A percentile compares a stretch with the other conserved stretches of the same genome.
Conservation (phyloP, 2,113 vertebrate species). For the Epinephelus moara region DNA sequence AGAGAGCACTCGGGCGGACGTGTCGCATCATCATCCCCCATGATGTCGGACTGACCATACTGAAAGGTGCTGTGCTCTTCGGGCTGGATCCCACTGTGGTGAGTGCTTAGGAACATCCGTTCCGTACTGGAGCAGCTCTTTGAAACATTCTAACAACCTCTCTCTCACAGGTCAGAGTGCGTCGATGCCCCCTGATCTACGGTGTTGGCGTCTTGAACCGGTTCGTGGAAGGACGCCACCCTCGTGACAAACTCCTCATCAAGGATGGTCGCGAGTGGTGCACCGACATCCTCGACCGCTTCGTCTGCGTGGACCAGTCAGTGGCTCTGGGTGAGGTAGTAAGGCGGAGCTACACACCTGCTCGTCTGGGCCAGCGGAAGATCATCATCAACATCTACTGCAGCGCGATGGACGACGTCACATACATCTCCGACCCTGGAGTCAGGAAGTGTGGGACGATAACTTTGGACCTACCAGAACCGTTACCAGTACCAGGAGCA, state of each 20-base stretch:
- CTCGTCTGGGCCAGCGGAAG: conserved; percentile 89
- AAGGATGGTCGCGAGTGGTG: conserved; percentile 97
- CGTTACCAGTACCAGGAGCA: conserved; percentile 18
- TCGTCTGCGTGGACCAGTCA: conserved; percentile 93
- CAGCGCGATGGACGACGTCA: conserved; percentile 87
- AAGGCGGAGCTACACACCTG: conserved; percentile 93
- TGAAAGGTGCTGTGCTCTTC: conserved; percentile 96
- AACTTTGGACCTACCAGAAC: conserved; percentile 89
- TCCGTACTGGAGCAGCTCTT: background rate
- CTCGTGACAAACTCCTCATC: conserved; percentile 91
- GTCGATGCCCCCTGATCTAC: conserved; percentile 93
- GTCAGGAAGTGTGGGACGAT: conserved; percentile 94
- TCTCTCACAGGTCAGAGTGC: conserved; percentile 85
- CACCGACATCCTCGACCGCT: conserved; percentile 96
- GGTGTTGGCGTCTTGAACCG: conserved; percentile 95
- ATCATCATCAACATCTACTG: conserved; percentile 99
- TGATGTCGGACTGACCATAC: conserved; percentile 94
- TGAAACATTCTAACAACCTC: background rate
- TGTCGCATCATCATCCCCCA: conserved; percentile 95
- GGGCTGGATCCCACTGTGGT: conserved; percentile 94
- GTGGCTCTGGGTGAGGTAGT: conserved; percentile 95
- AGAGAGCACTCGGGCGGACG: conserved; percentile 84
- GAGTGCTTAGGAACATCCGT: background rate
- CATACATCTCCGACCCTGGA: conserved; percentile 92
- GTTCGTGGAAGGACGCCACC: conserved; percentile 93